phyloP scores from a whole-genome alignment of 1,140 invertebrate species.

The Palaemon carinicauda region DNA sequence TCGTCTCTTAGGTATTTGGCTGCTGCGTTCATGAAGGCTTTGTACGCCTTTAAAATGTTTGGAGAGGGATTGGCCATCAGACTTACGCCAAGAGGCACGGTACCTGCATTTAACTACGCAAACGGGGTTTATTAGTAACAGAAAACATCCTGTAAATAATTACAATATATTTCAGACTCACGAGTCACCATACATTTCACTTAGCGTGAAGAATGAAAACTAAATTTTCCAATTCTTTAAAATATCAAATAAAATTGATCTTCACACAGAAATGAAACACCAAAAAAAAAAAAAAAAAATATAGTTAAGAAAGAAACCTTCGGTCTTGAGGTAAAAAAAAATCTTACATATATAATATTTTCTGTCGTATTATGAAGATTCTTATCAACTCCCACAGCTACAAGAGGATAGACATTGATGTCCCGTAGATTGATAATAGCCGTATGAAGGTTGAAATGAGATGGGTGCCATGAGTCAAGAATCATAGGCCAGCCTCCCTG shows the following conservation, averaged over 20 bases:
- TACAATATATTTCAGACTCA: background rate
- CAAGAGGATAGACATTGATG: constrained; percentile 68
- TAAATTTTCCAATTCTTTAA: background rate
- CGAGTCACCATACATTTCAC: no score
- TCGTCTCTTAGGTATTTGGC: constrained; percentile 78
- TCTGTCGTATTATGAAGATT: constrained; percentile 68
- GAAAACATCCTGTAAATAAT: background rate
- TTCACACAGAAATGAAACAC: no score
- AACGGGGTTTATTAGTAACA: no score
- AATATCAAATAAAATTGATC: no score
- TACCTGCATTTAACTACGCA: background rate
- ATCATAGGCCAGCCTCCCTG: constrained; percentile 69
- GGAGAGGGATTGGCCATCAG: background rate
- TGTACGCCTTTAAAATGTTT: constrained; percentile 75
- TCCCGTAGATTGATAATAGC: constrained; percentile 66
- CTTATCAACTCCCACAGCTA: constrained; percentile 66
- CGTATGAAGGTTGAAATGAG: constrained; percentile 63
- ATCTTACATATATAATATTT: constrained; percentile 66
- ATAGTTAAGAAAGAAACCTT: constrained; percentile 59
- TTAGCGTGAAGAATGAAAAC: no score
- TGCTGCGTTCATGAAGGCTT: constrained; percentile 79
- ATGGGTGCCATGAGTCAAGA: constrained; percentile 61
- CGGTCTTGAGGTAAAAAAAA: constrained; percentile 62
- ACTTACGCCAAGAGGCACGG: background rate
- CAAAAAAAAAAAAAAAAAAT: background rate